Evolutionary conservation across 2,797 vertebrate genomes (phyloP).

Genomic region (Otolemur crassicaudatus): DNA sequence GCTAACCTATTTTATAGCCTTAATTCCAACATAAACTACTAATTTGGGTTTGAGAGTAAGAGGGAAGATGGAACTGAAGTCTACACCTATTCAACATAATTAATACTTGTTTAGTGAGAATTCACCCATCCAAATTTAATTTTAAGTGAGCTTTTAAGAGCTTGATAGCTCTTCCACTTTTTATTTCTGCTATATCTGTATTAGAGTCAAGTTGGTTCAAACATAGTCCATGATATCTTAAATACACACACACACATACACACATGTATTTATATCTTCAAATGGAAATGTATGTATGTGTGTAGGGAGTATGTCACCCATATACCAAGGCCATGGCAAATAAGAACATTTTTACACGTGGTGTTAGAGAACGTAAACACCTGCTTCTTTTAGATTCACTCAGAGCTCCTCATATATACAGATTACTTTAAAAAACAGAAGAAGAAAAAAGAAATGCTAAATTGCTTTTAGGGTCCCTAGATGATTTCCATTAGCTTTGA

Average conservation of each 20-base stretch:
- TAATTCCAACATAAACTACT: neutral
- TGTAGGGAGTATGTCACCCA: neutral
- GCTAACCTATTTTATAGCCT: neutral
- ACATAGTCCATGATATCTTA: neutral
- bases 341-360: slow-evolving; percentile 36
- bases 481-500: slow-evolving; percentile 69
- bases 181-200: slow-evolving; percentile 7
- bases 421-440: slow-evolving; percentile 63
- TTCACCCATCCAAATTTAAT: neutral
- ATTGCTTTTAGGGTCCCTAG: slow-evolving; percentile 54
- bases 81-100: neutral
- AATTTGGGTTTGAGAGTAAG: neutral
- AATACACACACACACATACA: neutral
- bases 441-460: slow-evolving; percentile 65
- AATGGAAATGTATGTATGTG: neutral
- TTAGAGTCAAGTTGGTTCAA: neutral
- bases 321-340: neutral
- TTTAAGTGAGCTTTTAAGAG: neutral
- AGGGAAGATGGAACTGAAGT: neutral
- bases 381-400: slow-evolving; percentile 46
- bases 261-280: neutral
- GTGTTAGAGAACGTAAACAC: slow-evolving; percentile 56
- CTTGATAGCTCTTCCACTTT: neutral
- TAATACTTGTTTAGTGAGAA: neutral
- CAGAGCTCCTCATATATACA: slow-evolving; percentile 49